Conservation (phyloP, 2,113 vertebrate genomes). For the Corythoichthys intestinalis region DNA sequence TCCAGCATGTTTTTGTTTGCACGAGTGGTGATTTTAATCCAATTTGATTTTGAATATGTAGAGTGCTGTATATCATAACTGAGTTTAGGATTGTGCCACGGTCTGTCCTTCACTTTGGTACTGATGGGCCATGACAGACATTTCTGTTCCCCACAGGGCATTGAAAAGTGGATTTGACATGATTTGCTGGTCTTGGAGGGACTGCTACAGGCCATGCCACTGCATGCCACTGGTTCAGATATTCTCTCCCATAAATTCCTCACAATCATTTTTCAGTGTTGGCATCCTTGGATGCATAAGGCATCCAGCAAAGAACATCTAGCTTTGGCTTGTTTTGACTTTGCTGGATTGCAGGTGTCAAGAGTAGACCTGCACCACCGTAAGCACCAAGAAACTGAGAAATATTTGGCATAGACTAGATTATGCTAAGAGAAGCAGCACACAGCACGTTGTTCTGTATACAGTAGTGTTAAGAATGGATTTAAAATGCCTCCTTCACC, state of each 20-base stretch:
- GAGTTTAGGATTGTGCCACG: constrained; percentile 34
- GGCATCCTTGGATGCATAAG: constrained; percentile 35
- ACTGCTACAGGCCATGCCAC: constrained; percentile 52
- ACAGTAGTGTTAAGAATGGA: constrained; percentile 40
- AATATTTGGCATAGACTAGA: constrained; percentile 44
- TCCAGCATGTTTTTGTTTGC: constrained; percentile 40
- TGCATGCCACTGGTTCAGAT: constrained; percentile 46
- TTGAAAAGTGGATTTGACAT: constrained; percentile 24
- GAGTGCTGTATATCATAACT: constrained; percentile 21
- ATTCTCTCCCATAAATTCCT: constrained; percentile 48
- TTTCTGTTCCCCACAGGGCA: constrained; percentile 20
- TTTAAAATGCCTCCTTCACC: constrained; percentile 39
- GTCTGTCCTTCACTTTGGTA: constrained; percentile 24
- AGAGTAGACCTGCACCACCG: constrained; percentile 32
- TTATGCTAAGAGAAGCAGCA: constrained; percentile 36
- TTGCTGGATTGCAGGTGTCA: constrained; percentile 60
- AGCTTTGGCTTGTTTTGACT: constrained; percentile 43
- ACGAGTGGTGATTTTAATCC: constrained; percentile 60
- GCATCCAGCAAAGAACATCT: constrained; percentile 58
- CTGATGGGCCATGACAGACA: constrained; percentile 53
- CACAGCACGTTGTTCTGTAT: constrained; percentile 22
- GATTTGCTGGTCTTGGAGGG: constrained; percentile 37
- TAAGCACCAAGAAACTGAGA: constrained; percentile 35
- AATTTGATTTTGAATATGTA: constrained; percentile 39
- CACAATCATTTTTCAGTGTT: constrained; percentile 49